Evolutionary conservation across 2,888 invertebrate species (phyloP).

Genomic region (Exephanes ischioxanthus): DNA sequence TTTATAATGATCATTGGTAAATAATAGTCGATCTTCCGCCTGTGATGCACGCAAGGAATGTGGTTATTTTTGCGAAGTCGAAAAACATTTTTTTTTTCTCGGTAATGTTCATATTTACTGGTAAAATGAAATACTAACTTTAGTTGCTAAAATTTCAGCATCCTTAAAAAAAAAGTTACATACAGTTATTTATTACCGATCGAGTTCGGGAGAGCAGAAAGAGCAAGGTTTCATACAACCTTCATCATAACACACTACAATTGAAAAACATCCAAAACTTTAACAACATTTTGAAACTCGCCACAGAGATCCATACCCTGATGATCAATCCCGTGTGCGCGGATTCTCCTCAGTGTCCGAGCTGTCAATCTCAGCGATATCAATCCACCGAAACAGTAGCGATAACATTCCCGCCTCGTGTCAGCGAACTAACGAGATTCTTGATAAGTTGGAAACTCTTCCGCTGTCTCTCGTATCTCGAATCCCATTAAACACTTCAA

Average conservation of each 20-base stretch:
- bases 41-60: too few relatives aligned
- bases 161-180: background rate
- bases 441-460: slow-evolving; percentile 43
- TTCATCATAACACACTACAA: background rate
- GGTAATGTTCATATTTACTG: background rate
- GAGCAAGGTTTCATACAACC: background rate
- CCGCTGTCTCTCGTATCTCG: slow-evolving; percentile 25
- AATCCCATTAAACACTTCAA: slow-evolving; percentile 67
- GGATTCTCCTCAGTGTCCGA: slow-evolving; percentile 60
- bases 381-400: slow-evolving; percentile 66
- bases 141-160: background rate
- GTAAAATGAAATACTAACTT: background rate
- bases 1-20: too few relatives aligned
- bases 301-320: background rate
- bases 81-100: background rate
- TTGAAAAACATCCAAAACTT: background rate
- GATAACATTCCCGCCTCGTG: slow-evolving; percentile 32
- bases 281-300: background rate
- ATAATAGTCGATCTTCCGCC: too few relatives aligned
- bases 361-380: slow-evolving; percentile 39
- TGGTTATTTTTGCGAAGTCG: too few relatives aligned
- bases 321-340: slow-evolving; percentile 16
- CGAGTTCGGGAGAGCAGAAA: too few relatives aligned
- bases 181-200: background rate
- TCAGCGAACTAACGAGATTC: slow-evolving; percentile 58